phyloP scores from a whole-genome alignment of 2,113 vertebrate species.

The Fregetta grallaria region DNA sequence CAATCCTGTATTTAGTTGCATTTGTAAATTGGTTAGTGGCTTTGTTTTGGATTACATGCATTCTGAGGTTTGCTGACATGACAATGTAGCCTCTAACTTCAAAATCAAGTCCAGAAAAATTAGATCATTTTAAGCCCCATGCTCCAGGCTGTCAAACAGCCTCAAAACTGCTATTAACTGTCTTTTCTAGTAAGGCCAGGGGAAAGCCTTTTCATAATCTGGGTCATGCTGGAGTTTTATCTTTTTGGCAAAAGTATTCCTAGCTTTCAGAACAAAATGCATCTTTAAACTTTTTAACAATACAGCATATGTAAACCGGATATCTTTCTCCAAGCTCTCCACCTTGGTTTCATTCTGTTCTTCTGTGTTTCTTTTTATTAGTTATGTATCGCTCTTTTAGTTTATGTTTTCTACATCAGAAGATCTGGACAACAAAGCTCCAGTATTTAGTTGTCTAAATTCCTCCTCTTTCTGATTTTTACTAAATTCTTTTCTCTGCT shows the following conservation, averaged over 20 bases:
- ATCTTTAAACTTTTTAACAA: neutral
- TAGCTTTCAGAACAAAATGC: neutral
- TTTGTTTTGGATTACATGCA: neutral
- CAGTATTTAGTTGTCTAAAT: neutral
- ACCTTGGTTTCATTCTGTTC: neutral
- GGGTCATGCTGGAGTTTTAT: neutral
- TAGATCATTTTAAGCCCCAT: neutral
- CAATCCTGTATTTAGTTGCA: neutral
- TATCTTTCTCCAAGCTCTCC: neutral
- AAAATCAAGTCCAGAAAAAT: conserved; percentile 28
- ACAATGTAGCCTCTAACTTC: neutral
- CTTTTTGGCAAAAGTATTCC: neutral
- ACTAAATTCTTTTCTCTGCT: neutral
- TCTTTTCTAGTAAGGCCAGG: neutral
- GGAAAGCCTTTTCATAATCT: neutral
- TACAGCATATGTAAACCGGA: neutral
- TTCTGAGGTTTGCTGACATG: neutral
- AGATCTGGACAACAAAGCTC: neutral
- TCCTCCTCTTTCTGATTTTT: neutral
- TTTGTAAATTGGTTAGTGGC: neutral
- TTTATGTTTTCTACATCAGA: neutral
- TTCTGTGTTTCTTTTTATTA: neutral
- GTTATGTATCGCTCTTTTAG: neutral
- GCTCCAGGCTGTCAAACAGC: conserved; percentile 3
- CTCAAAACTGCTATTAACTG: neutral